These are phyloP conservation scores for Lophochroa leadbeateri DNA, from an alignment of 2,113 vertebrate species.

Conservation along the genomic window DNA sequence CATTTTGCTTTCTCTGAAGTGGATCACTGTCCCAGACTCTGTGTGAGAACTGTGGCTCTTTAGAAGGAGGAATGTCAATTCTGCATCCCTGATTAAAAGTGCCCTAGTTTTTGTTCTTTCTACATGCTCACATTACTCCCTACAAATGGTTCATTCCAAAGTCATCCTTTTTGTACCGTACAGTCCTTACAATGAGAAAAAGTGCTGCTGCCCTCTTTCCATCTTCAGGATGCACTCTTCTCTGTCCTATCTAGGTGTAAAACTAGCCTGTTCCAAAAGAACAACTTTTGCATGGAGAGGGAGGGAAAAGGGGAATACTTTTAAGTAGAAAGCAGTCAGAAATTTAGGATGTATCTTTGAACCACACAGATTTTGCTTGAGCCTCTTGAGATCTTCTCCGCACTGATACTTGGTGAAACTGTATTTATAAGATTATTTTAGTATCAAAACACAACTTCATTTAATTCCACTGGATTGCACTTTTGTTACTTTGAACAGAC, in stretches of 20 bases:
- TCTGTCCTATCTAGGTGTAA: neutral
- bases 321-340: neutral
- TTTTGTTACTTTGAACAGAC: constrained; percentile 19
- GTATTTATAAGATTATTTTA: constrained; percentile 48
- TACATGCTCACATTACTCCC: neutral
- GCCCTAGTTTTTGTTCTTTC: neutral
- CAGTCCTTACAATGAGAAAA: neutral
- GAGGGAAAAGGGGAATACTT: neutral
- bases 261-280: neutral
- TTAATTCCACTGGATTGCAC: constrained; percentile 43
- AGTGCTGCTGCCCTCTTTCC: neutral
- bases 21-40: neutral
- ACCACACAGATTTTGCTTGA: neutral
- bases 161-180: neutral
- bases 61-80: neutral
- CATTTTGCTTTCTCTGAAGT: neutral
- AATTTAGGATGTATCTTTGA: neutral
- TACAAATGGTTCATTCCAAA: neutral
- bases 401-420: neutral
- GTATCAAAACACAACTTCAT: constrained; percentile 19
- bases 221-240: neutral
- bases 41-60: neutral
- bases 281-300: neutral
- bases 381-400: neutral
- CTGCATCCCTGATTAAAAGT: neutral